Percentiles rank a stretch among this genome's conserved stretches.
phyloP scores from a whole-genome alignment of 2,797 vertebrate species.

The Sternarchorhynchus goeldii region DNA sequence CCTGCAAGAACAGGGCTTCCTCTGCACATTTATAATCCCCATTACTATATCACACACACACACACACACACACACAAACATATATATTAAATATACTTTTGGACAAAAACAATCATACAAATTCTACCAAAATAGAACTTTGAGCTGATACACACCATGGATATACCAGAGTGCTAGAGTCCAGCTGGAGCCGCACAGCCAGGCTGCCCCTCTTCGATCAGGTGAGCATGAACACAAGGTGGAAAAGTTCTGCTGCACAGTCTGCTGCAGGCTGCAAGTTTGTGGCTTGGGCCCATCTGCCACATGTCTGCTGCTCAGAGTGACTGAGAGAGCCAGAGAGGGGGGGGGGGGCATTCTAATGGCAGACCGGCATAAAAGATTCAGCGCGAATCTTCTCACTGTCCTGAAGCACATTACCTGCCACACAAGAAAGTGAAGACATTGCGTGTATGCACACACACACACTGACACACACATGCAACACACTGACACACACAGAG shows the following conservation, averaged over 20 bases:
- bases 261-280: conserved; percentile 89
- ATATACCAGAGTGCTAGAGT: too few species aligned
- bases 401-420: conserved; percentile 42
- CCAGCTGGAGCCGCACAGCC: neutral
- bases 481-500: too few species aligned
- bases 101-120: too few species aligned
- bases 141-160: too few species aligned
- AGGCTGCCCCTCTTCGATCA: conserved; percentile 81
- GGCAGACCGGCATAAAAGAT: conserved; percentile 37
- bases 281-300: conserved; percentile 96
- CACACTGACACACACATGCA: too few species aligned
- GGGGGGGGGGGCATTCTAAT: conserved; percentile 53
- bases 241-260: conserved; percentile 84
- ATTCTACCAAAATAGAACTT: too few species aligned
- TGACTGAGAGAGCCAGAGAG: conserved; percentile 76
- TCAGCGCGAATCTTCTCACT: conserved; percentile 13
- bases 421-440: conserved; percentile 3
- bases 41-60: conserved; percentile 6
- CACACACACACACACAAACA: neutral
- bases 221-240: conserved; percentile 94
- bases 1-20: conserved; percentile 89
- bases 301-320: conserved; percentile 87
- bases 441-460: neutral
- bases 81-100: too few species aligned
- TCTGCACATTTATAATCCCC: conserved; percentile 77